These are phyloP conservation scores for Tethya wilhelma DNA, from an alignment of 37 sponge, comb jelly and placozoan species.

Conservation along the genomic window DNA sequence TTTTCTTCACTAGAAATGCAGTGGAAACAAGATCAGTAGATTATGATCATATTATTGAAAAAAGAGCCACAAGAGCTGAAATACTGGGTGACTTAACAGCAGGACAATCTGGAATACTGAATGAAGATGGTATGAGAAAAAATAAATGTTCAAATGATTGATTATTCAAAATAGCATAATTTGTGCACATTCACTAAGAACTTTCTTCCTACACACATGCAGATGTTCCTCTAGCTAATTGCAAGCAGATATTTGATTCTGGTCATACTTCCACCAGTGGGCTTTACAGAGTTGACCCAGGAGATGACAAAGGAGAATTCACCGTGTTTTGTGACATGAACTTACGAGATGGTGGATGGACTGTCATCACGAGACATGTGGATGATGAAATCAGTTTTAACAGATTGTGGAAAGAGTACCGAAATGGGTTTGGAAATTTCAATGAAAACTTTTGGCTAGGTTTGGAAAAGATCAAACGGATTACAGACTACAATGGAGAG, in stretches of 20 bases:
- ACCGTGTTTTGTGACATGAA: conserved; percentile 69
- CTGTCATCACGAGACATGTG: conserved; percentile 53
- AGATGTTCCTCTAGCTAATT: conserved; percentile 44
- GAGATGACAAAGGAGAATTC: conserved; percentile 24
- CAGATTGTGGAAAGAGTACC: conserved; percentile 35
- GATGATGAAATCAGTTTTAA: conserved; percentile 27
- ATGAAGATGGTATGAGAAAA: conserved; percentile 20
- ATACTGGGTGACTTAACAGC: conserved; percentile 24
- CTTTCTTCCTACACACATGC: background rate
- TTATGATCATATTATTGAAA: background rate
- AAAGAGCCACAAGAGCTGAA: conserved; percentile 8
- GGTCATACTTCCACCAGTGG: conserved; percentile 18
- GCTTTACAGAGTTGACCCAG: conserved; percentile 28
- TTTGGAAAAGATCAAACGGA: conserved; percentile 53
- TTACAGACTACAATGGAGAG: conserved; percentile 28
- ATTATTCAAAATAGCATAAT: too few relatives aligned
- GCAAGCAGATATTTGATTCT: conserved; percentile 53
- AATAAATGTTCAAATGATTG: background rate
- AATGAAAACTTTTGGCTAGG: conserved; percentile 75
- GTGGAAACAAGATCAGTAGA: too few relatives aligned
- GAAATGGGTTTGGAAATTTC: conserved; percentile 62
- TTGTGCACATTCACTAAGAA: background rate
- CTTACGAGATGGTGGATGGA: conserved; percentile 61
- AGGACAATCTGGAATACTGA: conserved; percentile 30
- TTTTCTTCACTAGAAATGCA: too few relatives aligned